Evolutionary conservation across 2,888 invertebrate genomes (phyloP).

Genomic region (Agrotis ipsilon): DNA sequence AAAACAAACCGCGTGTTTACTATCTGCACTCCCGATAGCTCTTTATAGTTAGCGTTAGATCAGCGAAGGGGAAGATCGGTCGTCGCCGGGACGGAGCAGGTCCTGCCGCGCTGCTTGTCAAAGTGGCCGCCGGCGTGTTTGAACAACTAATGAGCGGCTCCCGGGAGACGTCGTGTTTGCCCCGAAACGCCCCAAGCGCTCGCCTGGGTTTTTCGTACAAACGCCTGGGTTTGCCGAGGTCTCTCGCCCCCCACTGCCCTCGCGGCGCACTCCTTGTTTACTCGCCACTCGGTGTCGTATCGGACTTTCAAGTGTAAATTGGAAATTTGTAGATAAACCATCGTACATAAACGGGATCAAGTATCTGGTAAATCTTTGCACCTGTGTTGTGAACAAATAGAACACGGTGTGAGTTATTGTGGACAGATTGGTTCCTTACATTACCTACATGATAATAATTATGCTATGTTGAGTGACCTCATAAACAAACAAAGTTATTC

Average conservation of each 20-base stretch:
- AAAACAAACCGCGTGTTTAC: conserved; percentile 82
- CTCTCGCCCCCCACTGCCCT: conserved; percentile 64
- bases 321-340: conserved; percentile 74
- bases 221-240: conserved; percentile 76
- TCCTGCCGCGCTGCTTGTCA: conserved; percentile 86
- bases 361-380: conserved; percentile 35
- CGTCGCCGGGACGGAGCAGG: conserved; percentile 75
- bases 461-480: not conserved
- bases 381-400: conserved; percentile 22
- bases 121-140: conserved; percentile 90
- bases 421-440: not conserved
- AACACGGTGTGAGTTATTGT: conserved; percentile 7
- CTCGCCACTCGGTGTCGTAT: conserved; percentile 81
- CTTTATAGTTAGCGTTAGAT: conserved; percentile 84
- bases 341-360: conserved; percentile 50
- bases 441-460: not conserved
- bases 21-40: conserved; percentile 80
- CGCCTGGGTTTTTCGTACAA: conserved; percentile 83
- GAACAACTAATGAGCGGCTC: conserved; percentile 90
- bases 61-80: conserved; percentile 86
- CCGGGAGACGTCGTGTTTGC: conserved; percentile 89
- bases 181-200: conserved; percentile 78
- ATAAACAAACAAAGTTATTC: too few species aligned
- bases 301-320: conserved; percentile 82
- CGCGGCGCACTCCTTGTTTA: conserved; percentile 75